phyloP scores from a whole-genome alignment of 2,888 invertebrate species.

The Drosophila hawaiiensis region DNA sequence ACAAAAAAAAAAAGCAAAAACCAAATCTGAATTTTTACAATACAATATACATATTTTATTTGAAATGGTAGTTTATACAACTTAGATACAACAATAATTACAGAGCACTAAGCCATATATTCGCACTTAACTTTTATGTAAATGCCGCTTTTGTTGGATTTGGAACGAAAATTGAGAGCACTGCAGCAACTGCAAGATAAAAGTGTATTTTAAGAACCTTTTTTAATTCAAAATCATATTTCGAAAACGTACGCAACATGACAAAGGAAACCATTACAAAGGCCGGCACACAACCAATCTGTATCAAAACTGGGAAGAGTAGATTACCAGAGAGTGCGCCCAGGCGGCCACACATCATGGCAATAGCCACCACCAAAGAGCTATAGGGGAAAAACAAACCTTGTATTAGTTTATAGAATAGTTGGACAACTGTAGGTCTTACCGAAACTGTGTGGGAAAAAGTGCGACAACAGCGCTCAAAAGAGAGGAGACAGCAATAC shows the following conservation, averaged over 20 bases:
- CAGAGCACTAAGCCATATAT: not conserved
- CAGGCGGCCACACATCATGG: slow-evolving; percentile 90
- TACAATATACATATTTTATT: not conserved
- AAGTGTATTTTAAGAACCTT: not conserved
- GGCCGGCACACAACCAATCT: slow-evolving; percentile 90
- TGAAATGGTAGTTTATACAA: slow-evolving; percentile 11
- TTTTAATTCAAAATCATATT: not conserved
- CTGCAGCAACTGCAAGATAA: slow-evolving; percentile 63
- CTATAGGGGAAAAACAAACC: slow-evolving; percentile 12
- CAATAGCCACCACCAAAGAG: slow-evolving; percentile 89
- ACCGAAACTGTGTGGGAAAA: slow-evolving; percentile 84
- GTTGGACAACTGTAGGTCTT: slow-evolving; percentile 12
- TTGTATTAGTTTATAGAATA: not conserved
- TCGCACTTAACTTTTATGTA: slow-evolving; percentile 31
- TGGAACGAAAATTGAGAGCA: slow-evolving; percentile 72
- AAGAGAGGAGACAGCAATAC: slow-evolving; percentile 82
- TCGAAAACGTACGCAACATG: slow-evolving; percentile 86
- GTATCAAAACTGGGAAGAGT: slow-evolving; percentile 89
- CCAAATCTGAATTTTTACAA: not conserved
- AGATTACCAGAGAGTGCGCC: slow-evolving; percentile 91
- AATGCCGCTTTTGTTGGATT: slow-evolving; percentile 68
- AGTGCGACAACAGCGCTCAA: slow-evolving; percentile 80
- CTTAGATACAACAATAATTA: slow-evolving; percentile 2
- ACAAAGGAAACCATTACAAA: slow-evolving; percentile 89
- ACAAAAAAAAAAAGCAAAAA: not conserved